Evolutionary conservation across 1,140 invertebrate genomes (phyloP).

Genomic region (Pseudomyrmex dendroicus): DNA sequence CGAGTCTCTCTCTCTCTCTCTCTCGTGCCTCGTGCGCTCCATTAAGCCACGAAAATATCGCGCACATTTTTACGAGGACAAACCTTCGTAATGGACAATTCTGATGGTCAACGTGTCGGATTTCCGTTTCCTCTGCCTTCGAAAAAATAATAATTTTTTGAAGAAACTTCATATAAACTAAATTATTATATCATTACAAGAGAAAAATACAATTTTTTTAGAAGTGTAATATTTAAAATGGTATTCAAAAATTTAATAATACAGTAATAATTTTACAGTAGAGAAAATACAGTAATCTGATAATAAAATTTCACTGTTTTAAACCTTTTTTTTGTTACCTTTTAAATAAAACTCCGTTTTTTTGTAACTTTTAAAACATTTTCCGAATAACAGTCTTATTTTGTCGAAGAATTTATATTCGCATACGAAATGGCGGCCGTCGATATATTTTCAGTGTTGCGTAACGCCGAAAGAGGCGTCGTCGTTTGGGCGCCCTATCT

Average conservation of each 20-base stretch:
- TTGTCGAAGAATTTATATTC: not conserved
- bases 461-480: slow-evolving; percentile 64
- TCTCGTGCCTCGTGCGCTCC: slow-evolving; percentile 29
- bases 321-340: no score
- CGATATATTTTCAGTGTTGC: slow-evolving; percentile 58
- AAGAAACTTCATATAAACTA: no score
- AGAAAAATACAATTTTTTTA: no score
- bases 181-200: no score
- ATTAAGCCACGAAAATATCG: slow-evolving; percentile 49
- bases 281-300: no score
- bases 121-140: slow-evolving; percentile 1
- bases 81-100: slow-evolving; percentile 47
- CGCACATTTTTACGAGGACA: slow-evolving; percentile 24
- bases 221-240: no score
- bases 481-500: slow-evolving; percentile 72
- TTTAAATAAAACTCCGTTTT: not conserved
- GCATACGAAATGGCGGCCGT: slow-evolving; percentile 15
- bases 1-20: slow-evolving; percentile 13
- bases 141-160: no score
- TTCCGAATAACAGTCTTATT: not conserved
- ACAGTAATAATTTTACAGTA: no score
- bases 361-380: not conserved
- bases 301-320: no score
- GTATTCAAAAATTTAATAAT: no score
- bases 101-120: slow-evolving; percentile 30